phyloP scores from a whole-genome alignment of 2,113 vertebrate species.

The Oncorhynchus tshawytscha region DNA sequence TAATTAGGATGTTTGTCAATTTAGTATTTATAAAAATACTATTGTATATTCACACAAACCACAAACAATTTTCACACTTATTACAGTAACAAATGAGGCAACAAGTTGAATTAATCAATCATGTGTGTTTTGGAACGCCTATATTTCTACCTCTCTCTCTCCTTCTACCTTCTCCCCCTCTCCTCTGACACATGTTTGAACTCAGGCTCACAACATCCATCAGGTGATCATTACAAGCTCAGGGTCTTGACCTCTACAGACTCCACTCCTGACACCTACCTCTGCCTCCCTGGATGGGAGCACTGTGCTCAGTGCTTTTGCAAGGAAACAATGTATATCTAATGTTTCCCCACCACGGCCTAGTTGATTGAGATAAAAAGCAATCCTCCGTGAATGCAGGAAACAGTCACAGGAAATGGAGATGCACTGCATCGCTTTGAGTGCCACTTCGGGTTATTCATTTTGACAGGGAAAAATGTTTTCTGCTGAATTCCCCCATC shows the following conservation, averaged over 20 bases:
- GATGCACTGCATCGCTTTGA: constrained; percentile 55
- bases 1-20: too few relatives aligned
- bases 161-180: constrained; percentile 11
- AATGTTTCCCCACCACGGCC: constrained; percentile 29
- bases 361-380: constrained; percentile 57
- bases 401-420: constrained; percentile 67
- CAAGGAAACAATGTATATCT: too few relatives aligned
- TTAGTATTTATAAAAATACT: too few relatives aligned
- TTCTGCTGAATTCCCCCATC: constrained; percentile 56
- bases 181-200: constrained; percentile 45
- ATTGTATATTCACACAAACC: too few relatives aligned
- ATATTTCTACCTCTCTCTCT: background rate
- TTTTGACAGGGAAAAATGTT: constrained; percentile 46
- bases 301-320: too few relatives aligned
- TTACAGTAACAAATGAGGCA: too few relatives aligned
- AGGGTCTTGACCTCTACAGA: constrained; percentile 61
- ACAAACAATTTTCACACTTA: too few relatives aligned
- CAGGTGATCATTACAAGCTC: constrained; percentile 70
- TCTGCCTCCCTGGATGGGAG: too few relatives aligned
- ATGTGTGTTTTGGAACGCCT: constrained; percentile 6
- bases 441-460: constrained; percentile 71
- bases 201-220: constrained; percentile 65
- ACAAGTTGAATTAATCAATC: background rate
- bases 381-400: constrained; percentile 53
- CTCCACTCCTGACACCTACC: constrained; percentile 57